phyloP scores from a whole-genome alignment of 2,113 vertebrate genomes.

The Platysternon megacephalum region DNA sequence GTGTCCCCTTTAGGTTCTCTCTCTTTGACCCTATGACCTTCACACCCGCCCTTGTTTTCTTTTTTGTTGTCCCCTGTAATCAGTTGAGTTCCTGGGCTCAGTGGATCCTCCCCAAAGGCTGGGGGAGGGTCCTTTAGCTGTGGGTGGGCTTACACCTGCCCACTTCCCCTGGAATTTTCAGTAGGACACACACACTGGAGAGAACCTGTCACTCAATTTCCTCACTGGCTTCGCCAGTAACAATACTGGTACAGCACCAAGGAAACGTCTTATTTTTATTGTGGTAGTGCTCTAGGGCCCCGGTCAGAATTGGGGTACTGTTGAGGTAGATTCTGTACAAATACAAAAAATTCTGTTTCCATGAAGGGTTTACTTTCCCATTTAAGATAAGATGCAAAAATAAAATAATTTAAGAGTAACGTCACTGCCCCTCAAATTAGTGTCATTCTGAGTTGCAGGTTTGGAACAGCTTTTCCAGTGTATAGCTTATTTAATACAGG shows the following conservation, averaged over 20 bases:
- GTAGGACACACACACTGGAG: neutral
- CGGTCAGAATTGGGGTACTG: neutral
- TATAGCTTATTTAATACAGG: neutral
- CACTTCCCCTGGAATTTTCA: too few relatives aligned
- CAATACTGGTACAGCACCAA: neutral
- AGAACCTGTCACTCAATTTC: neutral
- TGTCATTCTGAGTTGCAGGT: neutral
- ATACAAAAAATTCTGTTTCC: neutral
- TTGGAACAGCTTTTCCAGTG: neutral
- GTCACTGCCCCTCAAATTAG: neutral
- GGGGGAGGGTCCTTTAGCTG: too few relatives aligned
- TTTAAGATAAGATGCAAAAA: neutral
- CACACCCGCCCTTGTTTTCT: too few relatives aligned
- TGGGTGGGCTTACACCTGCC: too few relatives aligned
- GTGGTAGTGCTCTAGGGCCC: neutral
- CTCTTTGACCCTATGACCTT: too few relatives aligned
- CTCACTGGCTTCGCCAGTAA: neutral
- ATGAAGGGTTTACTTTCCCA: conserved; percentile 8
- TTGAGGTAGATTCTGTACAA: neutral
- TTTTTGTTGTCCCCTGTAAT: too few relatives aligned
- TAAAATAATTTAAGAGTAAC: neutral
- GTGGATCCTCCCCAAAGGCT: too few relatives aligned
- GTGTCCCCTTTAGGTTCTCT: too few relatives aligned
- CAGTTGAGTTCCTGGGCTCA: too few relatives aligned
- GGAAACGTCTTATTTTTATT: neutral